Conservation (phyloP, 2,113 vertebrate genomes). For the Grallaria varia region DNA sequence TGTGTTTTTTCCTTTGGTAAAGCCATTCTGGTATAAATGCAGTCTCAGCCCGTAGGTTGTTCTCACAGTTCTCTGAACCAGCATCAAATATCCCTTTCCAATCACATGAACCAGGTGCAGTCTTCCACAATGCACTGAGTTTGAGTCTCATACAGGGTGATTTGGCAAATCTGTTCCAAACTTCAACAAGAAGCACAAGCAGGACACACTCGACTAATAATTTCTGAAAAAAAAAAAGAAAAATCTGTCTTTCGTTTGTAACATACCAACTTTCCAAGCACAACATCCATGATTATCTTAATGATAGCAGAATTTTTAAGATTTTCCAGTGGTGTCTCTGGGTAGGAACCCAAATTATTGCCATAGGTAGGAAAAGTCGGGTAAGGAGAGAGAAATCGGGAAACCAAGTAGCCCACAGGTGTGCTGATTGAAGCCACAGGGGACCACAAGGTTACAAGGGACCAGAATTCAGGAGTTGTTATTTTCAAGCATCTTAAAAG, state of each 20-base stretch:
- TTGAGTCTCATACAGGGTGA: not conserved
- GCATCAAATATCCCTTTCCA: too few species aligned
- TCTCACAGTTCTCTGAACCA: too few species aligned
- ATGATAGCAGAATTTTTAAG: not conserved
- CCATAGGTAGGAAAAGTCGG: not conserved
- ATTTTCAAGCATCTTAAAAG: not conserved
- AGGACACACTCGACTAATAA: not conserved
- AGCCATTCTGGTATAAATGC: too few species aligned
- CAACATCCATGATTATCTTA: not conserved
- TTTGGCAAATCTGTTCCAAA: not conserved
- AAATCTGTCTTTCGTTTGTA: not conserved
- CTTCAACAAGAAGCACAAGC: not conserved
- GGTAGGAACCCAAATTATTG: not conserved
- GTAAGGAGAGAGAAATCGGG: not conserved
- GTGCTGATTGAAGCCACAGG: not conserved
- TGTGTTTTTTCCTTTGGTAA: too few species aligned
- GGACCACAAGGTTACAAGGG: not conserved
- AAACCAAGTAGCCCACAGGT: not conserved
- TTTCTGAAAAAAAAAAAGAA: not conserved
- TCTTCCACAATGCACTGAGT: not conserved
- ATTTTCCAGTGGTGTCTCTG: not conserved
- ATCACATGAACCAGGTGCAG: too few species aligned
- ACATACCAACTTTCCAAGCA: not conserved
- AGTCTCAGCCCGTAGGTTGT: too few species aligned
- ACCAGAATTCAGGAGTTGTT: not conserved